Base-by-base conservation (phyloP, 2,113 vertebrate genomes). In the Martes martes region DNA sequence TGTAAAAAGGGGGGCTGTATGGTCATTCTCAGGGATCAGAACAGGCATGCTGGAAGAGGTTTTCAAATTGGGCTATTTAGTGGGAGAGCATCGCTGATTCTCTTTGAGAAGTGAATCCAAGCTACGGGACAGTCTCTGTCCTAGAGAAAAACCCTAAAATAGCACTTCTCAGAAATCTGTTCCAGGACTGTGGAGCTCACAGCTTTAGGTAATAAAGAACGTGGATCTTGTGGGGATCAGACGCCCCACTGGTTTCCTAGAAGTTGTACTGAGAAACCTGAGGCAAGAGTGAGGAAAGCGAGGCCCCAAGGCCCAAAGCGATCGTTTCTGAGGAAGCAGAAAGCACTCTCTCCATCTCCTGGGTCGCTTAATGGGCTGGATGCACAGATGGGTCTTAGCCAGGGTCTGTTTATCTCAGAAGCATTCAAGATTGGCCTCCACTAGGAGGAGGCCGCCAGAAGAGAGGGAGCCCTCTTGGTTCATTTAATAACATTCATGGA, bases 201-300 rank as follows among this genome's bases (percentile, higher is more conserved):
- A 13, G 45, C 61, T 93, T 80, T 42, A 42, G 55, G 79, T 55
- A 47, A 89, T 94, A 74, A 92, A 86, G 87, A 90, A 84, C 4
- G 24, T 5, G 47, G 7, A n/a, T 71, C 95, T 86, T 61, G 4
- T 79, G 89, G 67, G 89, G n/a, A 89, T 93, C n/a, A 24, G 57
- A n/a, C 0, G 1, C 71, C 90, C 71, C 47, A 13, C n/a, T 59
- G 73, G 71, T 45, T 97, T 96, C 93, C 89, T 81, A 71, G 89
- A 97, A 97, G 91, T 84, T 73, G 24, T 36, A 63, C n/a, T 89
- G 82, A 96, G 73, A 83, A 89, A 92, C 39, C 55, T 1, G 28
- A 89, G 61, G 45, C 61, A 93, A 57, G 87, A 86, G 36, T 95
- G 93, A 91, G 82, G 97, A 91, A 96, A 94, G 55, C 8, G 19